A percentile compares a stretch with the other conserved stretches of the same genome.
These are phyloP conservation scores for Buceros bicornis DNA, from an alignment of 2,797 vertebrate genomes.

Conservation along the genomic window DNA sequence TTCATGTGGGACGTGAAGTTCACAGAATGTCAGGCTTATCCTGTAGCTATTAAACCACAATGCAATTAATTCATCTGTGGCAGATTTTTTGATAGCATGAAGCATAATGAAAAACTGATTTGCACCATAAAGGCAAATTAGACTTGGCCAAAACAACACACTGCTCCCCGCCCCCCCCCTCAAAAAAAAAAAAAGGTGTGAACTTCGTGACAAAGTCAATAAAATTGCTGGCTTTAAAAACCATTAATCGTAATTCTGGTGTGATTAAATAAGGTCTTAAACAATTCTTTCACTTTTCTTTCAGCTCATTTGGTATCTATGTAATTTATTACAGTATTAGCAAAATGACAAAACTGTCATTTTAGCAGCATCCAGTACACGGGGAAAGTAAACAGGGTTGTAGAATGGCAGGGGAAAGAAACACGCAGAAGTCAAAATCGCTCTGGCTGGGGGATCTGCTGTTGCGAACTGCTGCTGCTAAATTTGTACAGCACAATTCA, in stretches of 20 bases:
- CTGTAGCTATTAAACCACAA: conserved; percentile 42
- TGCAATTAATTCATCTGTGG: conserved; percentile 33
- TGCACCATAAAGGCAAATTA: conserved; percentile 48
- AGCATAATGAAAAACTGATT: conserved; percentile 38
- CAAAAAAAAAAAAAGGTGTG: not conserved
- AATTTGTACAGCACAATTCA: not conserved
- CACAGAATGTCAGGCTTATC: conserved; percentile 54
- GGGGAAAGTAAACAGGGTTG: not conserved
- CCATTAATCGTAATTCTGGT: not conserved
- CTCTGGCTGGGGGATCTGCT: not conserved
- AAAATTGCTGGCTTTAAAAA: not conserved
- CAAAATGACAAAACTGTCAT: not conserved
- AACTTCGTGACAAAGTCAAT: not conserved
- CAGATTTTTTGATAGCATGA: conserved; percentile 6
- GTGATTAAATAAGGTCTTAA: conserved; percentile 4
- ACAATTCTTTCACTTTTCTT: not conserved
- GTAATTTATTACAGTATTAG: not conserved
- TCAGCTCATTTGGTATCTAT: not conserved
- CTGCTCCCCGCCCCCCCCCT: too few species aligned
- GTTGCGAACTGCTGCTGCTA: not conserved
- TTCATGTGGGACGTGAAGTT: conserved; percentile 46
- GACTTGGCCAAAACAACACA: not conserved
- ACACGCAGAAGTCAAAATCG: not conserved
- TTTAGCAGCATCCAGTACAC: not conserved
- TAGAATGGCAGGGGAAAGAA: not conserved